Base-by-base conservation (phyloP, 2,797 vertebrate genomes). In the Pelochelys cantorii region DNA sequence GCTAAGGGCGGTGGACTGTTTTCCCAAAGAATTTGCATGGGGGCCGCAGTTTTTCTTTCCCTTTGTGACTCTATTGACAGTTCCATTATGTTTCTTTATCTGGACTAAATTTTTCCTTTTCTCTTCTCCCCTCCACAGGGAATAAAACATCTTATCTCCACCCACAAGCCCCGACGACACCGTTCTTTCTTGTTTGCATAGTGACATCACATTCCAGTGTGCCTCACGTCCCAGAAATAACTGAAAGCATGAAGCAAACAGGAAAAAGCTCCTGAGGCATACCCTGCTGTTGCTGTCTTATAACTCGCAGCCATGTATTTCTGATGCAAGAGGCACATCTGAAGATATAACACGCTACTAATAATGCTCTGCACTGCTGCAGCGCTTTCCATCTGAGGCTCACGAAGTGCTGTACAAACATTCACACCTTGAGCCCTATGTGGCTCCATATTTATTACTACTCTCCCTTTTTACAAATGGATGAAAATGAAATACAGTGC, bases 181-280 rank as follows among this genome's bases (percentile, higher is more conserved):
- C 96, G 92, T 96, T 90, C 96, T 97, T 97, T 95, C 91, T 98
- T 98, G 97, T 98, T 98, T 98, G 98, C 95, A 98, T 92, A 98
- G 97, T 98, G 98, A 98, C 97, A 98, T 98, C 98, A 98, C 87
- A 4, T 93, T 25, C 77, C 78, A 91, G 90, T 85, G 95, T 97
- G 95, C 88, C 94, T 95, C 93, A 60, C 79, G 92, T 87, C 92
- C 85, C 93, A 93, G 96, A 95, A 97, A 97, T 94, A 97, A 95
- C 95, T 96, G 91, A 34, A 74, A 88, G 95, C 95, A 96, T 92
- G 96, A 97, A 92, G 95, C 97, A 97, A 97, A 98, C 93, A 94
- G 94, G 94, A 95, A 95, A 88, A 83, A 59, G 55, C 34, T 75
- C 4, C 2, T 92, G 86, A 82, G 17, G 20, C 78, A 71, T 55